Conservation (phyloP, 2,888 invertebrate genomes). For the Coelinius sp. region DNA sequence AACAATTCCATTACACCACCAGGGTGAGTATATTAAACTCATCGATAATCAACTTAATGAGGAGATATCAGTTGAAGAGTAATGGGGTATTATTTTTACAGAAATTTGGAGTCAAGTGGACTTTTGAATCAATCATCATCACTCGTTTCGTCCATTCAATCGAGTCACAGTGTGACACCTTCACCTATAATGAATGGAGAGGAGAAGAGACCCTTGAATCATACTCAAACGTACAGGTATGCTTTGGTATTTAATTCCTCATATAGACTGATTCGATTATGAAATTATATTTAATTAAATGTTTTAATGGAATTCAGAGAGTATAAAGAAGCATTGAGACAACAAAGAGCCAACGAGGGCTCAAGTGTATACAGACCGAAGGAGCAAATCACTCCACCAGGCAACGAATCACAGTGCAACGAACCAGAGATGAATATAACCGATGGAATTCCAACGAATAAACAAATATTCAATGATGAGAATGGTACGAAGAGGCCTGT, state of each 20-base stretch:
- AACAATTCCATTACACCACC: slow-evolving; percentile 64
- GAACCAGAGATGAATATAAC: slow-evolving; percentile 54
- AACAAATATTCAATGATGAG: slow-evolving; percentile 68
- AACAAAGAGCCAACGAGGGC: slow-evolving; percentile 85
- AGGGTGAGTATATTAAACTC: slow-evolving; percentile 55
- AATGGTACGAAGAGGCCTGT: slow-evolving; percentile 77
- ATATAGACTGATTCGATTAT: neutral
- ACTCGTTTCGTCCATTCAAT: slow-evolving; percentile 49
- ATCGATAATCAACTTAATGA: slow-evolving; percentile 39
- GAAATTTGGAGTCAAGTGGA: slow-evolving; percentile 62
- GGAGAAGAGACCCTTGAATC: slow-evolving; percentile 77
- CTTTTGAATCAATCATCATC: slow-evolving; percentile 52
- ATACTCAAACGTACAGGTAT: slow-evolving; percentile 85
- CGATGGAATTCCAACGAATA: slow-evolving; percentile 49
- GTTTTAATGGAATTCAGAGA: slow-evolving; percentile 76
- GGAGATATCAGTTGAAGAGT: slow-evolving; percentile 54
- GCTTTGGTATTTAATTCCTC: slow-evolving; percentile 32
- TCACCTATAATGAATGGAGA: slow-evolving; percentile 73
- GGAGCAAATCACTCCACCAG: slow-evolving; percentile 74
- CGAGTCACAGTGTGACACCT: slow-evolving; percentile 48
- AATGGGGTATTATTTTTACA: slow-evolving; percentile 53
- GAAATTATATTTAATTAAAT: neutral
- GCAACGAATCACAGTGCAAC: slow-evolving; percentile 58
- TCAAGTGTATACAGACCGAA: slow-evolving; percentile 80
- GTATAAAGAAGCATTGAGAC: slow-evolving; percentile 91